Conservation (phyloP, 1,140 invertebrate species). For the Heliconius congener region DNA sequence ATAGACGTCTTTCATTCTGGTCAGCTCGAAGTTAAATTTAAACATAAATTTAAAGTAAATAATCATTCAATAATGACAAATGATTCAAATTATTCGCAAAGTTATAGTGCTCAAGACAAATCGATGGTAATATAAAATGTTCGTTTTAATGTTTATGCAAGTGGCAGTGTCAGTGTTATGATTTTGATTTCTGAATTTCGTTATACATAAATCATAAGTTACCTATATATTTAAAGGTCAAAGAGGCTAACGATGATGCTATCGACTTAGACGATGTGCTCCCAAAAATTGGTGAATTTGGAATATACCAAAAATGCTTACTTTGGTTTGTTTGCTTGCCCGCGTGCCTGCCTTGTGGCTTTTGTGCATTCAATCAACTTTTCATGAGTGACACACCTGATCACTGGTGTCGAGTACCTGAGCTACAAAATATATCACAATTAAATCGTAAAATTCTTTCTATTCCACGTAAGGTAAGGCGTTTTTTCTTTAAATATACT, state of each 20-base stretch:
- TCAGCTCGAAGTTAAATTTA: constrained; percentile 17
- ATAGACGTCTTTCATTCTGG: constrained; percentile 43
- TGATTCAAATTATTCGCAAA: constrained; percentile 29
- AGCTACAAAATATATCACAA: constrained; percentile 81
- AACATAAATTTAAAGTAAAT: constrained; percentile 30
- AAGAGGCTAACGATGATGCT: constrained; percentile 60
- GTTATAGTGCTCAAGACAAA: constrained; percentile 43
- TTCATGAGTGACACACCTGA: constrained; percentile 92
- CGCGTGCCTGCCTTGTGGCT: constrained; percentile 93
- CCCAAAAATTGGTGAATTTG: constrained; percentile 93
- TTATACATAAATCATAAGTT: background rate
- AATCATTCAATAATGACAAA: constrained; percentile 31
- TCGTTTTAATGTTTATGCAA: constrained; percentile 1
- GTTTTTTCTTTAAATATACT: background rate
- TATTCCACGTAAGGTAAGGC: constrained; percentile 83
- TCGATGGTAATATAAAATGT: constrained; percentile 47
- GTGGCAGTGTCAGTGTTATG: background rate
- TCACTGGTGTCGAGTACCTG: constrained; percentile 90
- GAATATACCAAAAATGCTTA: constrained; percentile 91
- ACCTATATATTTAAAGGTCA: constrained; percentile 48
- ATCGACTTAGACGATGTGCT: constrained; percentile 91
- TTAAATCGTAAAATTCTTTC: constrained; percentile 84
- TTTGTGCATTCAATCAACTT: constrained; percentile 94
- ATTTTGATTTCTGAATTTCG: background rate
- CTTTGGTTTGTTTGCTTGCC: constrained; percentile 93